Evolutionary conservation across 2,888 invertebrate genomes (phyloP), one percentile per base, ranked within the genome.

Genomic region (Cylloceria caligata): DNA sequence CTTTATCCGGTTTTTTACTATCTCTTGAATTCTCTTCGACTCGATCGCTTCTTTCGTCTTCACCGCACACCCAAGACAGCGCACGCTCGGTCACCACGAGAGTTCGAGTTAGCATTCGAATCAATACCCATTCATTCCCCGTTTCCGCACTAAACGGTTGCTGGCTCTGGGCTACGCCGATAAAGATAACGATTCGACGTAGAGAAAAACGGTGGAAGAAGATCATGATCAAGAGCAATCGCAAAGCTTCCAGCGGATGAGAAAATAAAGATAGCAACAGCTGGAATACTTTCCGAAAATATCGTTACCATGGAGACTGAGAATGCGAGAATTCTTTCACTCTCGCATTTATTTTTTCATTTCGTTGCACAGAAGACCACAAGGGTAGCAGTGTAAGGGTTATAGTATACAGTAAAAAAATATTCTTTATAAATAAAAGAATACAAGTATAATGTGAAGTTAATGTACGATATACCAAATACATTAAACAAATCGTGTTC

Each of bases 41-140:
- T 16, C 19, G 11, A 60, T 60, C 19, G 49, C 5, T 9, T 11
- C 13, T 49, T 34, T 30, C 19, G 1, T 30, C 7, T 30, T 60
- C 55, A n/a, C 13, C 30, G 30, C 55, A n/a, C 55, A 6, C 9
- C 55, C 5, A n/a, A 27, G 27, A 30, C 30, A 57, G n/a, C 55
- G 55, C 55, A n/a, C 30, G 30, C 55, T 55, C 55, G 55, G 30
- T 16, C n/a, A 30, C n/a, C 30, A 5, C n/a, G 30, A 30, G 30
- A 57, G 27, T 30, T 27, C 55, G 80, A 79, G 81, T 87, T 84
- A 81, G 83, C 78, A 87, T 87, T 86, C 83, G 81, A 88, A 85
- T 87, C 85, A 84, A 87, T 86, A 85, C 78, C 78, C 69, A 55
- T 86, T 87, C 78, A 81, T 83, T 27, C 57, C 57, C 42, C 30